These are phyloP conservation scores for Synergus gifuensis DNA, from an alignment of 2,888 invertebrate genomes.

Conservation along the genomic window DNA sequence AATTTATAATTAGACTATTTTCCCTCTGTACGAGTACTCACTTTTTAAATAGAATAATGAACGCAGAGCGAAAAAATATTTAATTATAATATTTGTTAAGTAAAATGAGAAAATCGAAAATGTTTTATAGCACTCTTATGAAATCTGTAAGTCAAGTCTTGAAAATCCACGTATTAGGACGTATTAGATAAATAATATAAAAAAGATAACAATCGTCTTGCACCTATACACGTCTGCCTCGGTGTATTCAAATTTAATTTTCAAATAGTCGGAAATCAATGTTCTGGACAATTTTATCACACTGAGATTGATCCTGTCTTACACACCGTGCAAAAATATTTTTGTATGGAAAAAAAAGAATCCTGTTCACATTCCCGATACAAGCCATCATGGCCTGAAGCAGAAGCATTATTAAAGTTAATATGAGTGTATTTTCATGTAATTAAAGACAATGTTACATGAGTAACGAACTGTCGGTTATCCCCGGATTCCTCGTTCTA, in stretches of 20 bases:
- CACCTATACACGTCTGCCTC: background rate
- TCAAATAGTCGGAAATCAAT: background rate
- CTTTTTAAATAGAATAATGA: too few relatives aligned
- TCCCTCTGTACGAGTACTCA: too few relatives aligned
- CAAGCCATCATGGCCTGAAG: slow-evolving; percentile 69
- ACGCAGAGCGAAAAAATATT: too few relatives aligned
- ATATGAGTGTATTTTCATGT: slow-evolving; percentile 72
- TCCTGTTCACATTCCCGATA: slow-evolving; percentile 70
- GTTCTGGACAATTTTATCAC: background rate
- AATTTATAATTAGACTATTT: too few relatives aligned
- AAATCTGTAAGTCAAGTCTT: background rate
- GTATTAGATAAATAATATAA: background rate
- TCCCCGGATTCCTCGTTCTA: slow-evolving; percentile 50
- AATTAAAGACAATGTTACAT: slow-evolving; percentile 64
- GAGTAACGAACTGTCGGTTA: slow-evolving; percentile 60
- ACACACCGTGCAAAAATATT: slow-evolving; percentile 69
- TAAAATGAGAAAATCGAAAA: too few relatives aligned
- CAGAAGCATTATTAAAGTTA: slow-evolving; percentile 68
- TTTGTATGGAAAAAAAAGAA: slow-evolving; percentile 67
- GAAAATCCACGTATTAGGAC: background rate
- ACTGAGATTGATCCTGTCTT: slow-evolving; percentile 60
- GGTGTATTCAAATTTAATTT: background rate
- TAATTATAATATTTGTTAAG: too few relatives aligned
- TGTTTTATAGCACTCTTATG: background rate
- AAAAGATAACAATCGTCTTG: background rate